Evolutionary conservation across 2,888 invertebrate species (phyloP), one percentile per base, ranked within the genome.

Genomic region (Chydorus sphaericus): DNA sequence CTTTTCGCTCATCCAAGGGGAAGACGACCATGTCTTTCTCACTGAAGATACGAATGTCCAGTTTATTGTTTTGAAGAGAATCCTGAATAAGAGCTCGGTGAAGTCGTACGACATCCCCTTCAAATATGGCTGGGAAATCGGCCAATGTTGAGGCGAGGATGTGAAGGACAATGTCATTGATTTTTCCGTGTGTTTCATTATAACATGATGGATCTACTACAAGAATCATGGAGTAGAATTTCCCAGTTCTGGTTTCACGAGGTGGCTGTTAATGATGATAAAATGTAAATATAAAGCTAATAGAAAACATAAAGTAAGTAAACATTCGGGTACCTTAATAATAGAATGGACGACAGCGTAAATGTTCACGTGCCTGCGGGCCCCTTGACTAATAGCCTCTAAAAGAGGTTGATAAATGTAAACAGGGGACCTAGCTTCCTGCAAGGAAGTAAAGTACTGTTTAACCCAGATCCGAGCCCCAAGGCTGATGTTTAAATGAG

Each of bases 1-100:
- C 36, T 33, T 36, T 26, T 36, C 16, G n/a, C 4, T 52, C 23
- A 36, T 52, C 36, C 23, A 29, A 33, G 11, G 52, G 52, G 26
- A 52, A 52, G 16, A 52, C 31, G 5, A 52, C 36, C 16, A 52
- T 10, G 52, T 52, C 52, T 16, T 18, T 29, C 26, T 52, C 52
- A 36, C 33, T 23, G n/a, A 52, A 52, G 31, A 52, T 37, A 14
- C 52, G 31, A 14, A 52, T 36, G 26, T 52, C 52, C 2, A 37
- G 4, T 11, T 18, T 10, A 3, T 23, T 30, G 26, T 23, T 26
- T 23, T n/a, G 16, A 4, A 37, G 52, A 16, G 36, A 14, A n/a
- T 29, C n/a, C 18, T 52, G 20, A 33, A 37, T 14, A n/a, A 11
- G 10, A 14, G 36, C 52, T 10, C 52, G 52, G 14, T 52, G 52